Evolutionary conservation across 1,140 invertebrate species (phyloP), one percentile per base, ranked within the genome.

Genomic region (Drosophila kurseongensis): DNA sequence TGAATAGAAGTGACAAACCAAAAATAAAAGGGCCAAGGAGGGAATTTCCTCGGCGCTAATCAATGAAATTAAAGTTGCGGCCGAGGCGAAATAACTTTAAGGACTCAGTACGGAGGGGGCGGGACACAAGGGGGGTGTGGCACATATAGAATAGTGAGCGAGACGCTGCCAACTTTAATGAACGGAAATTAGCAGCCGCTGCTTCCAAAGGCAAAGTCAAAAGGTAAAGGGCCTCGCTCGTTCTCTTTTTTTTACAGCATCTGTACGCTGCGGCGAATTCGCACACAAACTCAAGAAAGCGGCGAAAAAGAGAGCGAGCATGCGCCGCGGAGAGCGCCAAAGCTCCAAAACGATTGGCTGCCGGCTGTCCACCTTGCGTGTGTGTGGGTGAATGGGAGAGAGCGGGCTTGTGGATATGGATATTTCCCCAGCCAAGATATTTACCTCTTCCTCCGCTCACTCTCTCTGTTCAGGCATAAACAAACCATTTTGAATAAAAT

Each of bases 401-500:
- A 45, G 55, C 44, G 36, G 47, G 50, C 48, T 41, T 66, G 76
- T 72, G 29, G 29, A 32, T 32, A 32, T 48, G 59, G 42, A 63
- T 38, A 47, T 74, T 74, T 40, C 78, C 65, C 55, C 56, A 57
- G n/a, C 50, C 29, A 52, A 51, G 60, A 67, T 51, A 51, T 42
- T 16, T 59, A 57, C 79, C 71, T 80, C 61, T 51, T 60, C 41
- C 23, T n/a, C 14, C 52, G 36, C 48, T 44, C 32, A 41, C 27
- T 41, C 51, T 47, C 52, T 51, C 65, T 66, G 50, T 61, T 81
- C 44, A 66, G 74, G 76, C 85, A 84, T 80, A 89, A 89, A 89
- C 84, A 89, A 89, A 89, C 84, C 84, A 89, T 89, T 89, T 89
- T 89, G 84, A 89, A 89, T 89, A 89, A 84, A 89, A 89, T 89